Evolutionary conservation across 1,140 invertebrate genomes (phyloP), one percentile per base, ranked within the genome.

Genomic region (Geopemphigus sp.): DNA sequence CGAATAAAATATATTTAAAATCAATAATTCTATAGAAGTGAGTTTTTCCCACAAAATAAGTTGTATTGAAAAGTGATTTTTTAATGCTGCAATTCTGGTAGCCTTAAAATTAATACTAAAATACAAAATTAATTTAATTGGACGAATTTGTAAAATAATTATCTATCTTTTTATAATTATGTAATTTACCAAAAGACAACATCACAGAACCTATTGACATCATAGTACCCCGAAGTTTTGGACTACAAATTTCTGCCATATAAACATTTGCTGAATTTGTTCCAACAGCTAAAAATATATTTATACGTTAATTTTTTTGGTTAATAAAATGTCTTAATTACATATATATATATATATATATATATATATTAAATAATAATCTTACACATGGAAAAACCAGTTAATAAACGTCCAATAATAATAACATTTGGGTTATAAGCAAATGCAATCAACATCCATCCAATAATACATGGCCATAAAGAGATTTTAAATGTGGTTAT

Each of bases 201-300:
- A 88, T 84, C 19, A 87, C 87, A 11, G 88, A 88, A 8, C 87
- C 88, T 22, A 85, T 85, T 5, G 87, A 88, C 80, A 89, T 87
- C 50, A 90, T 84, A 0, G 88, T 87, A 24, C 89, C 89, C 78
- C 89, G 83, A 12, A 89, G 83, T 83, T 90, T 88, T 8, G 88
- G 88, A 68, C 87, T 83, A 0, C 88, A 88, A 0, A 90, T 89
- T 84, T 90, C 89, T 15, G 89, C 90, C 39, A 90, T 89, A 82
- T 90, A 90, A 24, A 90, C 89, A 56, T 89, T 87, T 0, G 88
- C 88, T n/a, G 89, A 89, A 78, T 88, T 89, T 1, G 87, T 88
- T 8, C 86, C 87, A 81, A 89, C 83, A 5, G 88, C 89, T 84
- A 84, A 57, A 82, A 82, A 66, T 82, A 82, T 59, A 74, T 29